Conservation (phyloP, 2,888 invertebrate species). For the Octodonta nipae region DNA sequence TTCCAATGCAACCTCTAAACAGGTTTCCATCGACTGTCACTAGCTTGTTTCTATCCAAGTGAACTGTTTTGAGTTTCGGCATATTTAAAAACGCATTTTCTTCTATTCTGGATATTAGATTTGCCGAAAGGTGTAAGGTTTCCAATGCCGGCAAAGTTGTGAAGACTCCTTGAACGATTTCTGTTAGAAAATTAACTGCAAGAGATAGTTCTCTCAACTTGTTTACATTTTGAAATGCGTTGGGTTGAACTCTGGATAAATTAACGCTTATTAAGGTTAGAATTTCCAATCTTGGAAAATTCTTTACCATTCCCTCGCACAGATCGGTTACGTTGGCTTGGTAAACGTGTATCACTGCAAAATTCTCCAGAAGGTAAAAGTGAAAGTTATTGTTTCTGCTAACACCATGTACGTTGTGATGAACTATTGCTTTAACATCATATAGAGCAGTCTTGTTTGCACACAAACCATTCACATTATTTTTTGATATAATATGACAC, state of each 20-base stretch:
- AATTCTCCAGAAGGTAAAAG: slow-evolving; percentile 16
- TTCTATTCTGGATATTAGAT: slow-evolving; percentile 18
- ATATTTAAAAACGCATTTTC: slow-evolving; percentile 19
- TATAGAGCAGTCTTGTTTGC: slow-evolving; percentile 17
- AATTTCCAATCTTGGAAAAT: slow-evolving; percentile 17
- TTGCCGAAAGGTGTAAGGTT: slow-evolving; percentile 20
- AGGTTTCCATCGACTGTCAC: slow-evolving; percentile 15
- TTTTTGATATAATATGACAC: too few species aligned
- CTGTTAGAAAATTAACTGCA: slow-evolving; percentile 19
- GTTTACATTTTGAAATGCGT: slow-evolving; percentile 21
- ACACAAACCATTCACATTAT: slow-evolving; percentile 9
- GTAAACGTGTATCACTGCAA: slow-evolving; percentile 17
- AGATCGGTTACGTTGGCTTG: slow-evolving; percentile 20
- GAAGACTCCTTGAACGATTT: slow-evolving; percentile 17
- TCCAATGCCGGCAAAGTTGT: slow-evolving; percentile 15
- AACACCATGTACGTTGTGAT: slow-evolving; percentile 5
- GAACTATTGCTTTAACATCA: slow-evolving; percentile 16
- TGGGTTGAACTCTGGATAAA: slow-evolving; percentile 18
- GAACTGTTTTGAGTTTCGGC: slow-evolving; percentile 16
- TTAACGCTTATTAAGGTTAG: slow-evolving; percentile 20
- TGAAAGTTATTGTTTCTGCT: slow-evolving; percentile 7
- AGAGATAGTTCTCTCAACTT: slow-evolving; percentile 19
- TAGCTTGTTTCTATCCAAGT: slow-evolving; percentile 22
- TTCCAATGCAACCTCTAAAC: slow-evolving; percentile 14
- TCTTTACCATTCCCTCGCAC: slow-evolving; percentile 23